Evolutionary conservation across 53 echinoderm and acorn worm genomes (phyloP), one percentile per base, ranked within the genome.

Genomic region (Henricia sp.): DNA sequence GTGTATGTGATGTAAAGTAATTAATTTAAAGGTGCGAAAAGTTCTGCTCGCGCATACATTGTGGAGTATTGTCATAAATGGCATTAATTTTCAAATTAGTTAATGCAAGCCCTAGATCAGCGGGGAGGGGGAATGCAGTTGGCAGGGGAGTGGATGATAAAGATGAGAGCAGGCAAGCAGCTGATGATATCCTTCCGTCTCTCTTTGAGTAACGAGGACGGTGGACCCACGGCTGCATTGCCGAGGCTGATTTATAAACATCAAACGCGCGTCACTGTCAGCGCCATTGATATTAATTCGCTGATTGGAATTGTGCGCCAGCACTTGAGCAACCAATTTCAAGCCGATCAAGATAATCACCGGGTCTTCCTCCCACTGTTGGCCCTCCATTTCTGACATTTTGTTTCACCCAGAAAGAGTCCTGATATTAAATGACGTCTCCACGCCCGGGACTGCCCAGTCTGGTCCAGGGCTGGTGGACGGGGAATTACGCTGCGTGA

Each of bases 281-380:
- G 29, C 76, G 23, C 58, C 42, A 58, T 56, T 24, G 57, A 76
- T 76, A 76, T 76, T 76, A 76, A 58, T 76, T 76, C 76, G 40
- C 39, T 76, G 76, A 76, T 76, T 76, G 76, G 76, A 76, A 57
- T 59, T 76, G 76, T 76, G 76, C 76, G 57, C 56, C 16, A 41
- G 76, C 76, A 76, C 76, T 76, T 57, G 39, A 76, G 57, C 76
- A 58, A 76, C 76, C 76, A 76, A 76, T 76, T 76, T 76, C 76
- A 58, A 41, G 41, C 57, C 76, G 76, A 76, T 76, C 76, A 76
- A 76, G 76, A 40, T 76, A 40, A 76, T 76, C 76, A 16, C 58
- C 3, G 42, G 21, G 24, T 16, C 19, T 58, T 37, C 41, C 0
- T 52, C 21, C 16, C 1, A 9, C 29, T 25, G 24, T 14, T 4